Evolutionary conservation across 2,888 invertebrate species (phyloP).

Genomic region (Melieria crassipennis): DNA sequence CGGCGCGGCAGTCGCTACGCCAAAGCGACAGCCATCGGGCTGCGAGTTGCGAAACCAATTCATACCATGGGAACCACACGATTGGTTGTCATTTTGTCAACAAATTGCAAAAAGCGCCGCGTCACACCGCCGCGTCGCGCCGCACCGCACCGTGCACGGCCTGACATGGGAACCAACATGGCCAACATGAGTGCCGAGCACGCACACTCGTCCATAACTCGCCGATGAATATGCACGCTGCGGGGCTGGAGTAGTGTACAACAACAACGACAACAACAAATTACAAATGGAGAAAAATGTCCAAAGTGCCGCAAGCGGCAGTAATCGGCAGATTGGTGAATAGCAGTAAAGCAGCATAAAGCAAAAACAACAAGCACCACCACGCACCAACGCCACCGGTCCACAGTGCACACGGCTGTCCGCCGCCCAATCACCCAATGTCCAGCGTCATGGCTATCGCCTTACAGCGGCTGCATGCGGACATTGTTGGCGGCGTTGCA

Average conservation of each 20-base stretch:
- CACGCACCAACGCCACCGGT: slow-evolving; percentile 30
- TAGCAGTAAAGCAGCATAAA: slow-evolving; percentile 16
- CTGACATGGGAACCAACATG: slow-evolving; percentile 38
- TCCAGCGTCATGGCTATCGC: background rate
- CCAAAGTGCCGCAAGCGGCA: slow-evolving; percentile 35
- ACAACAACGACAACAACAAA: slow-evolving; percentile 15
- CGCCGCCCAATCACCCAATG: slow-evolving; percentile 10
- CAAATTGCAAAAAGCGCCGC: slow-evolving; percentile 44
- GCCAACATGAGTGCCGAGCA: slow-evolving; percentile 21
- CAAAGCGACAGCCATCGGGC: slow-evolving; percentile 34
- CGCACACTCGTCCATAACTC: slow-evolving; percentile 5
- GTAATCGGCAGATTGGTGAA: slow-evolving; percentile 37
- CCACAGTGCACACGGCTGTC: too few relatives aligned
- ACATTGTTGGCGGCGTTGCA: background rate
- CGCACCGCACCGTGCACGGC: background rate
- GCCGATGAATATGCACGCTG: slow-evolving; percentile 14
- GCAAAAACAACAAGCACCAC: slow-evolving; percentile 6
- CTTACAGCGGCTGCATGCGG: background rate
- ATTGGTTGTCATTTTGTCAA: slow-evolving; percentile 59
- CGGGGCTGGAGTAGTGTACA: background rate
- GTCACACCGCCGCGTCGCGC: background rate
- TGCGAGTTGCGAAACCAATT: slow-evolving; percentile 40
- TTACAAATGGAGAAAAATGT: slow-evolving; percentile 25
- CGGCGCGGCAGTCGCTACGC: background rate
- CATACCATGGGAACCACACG: slow-evolving; percentile 51